Conservation (phyloP, 2,797 vertebrate species). For the Ambastaia sidthimunki region DNA sequence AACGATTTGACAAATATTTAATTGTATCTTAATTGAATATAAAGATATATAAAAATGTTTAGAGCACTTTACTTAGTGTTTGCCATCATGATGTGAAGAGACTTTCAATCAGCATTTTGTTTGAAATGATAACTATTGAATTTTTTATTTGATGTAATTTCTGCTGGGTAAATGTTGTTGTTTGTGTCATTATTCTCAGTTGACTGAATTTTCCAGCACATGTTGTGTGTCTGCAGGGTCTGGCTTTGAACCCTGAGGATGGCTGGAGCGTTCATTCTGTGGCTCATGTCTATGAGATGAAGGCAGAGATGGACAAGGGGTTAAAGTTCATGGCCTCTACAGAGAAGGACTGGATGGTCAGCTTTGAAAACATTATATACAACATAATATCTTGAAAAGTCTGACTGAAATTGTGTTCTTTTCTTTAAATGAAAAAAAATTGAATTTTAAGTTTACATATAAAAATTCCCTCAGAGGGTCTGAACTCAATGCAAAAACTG, state of each 20-base stretch:
- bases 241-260: slow-evolving; percentile 81
- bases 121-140: too few relatives aligned
- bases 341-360: slow-evolving; percentile 90
- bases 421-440: too few relatives aligned
- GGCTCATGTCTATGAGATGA: slow-evolving; percentile 93
- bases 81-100: too few relatives aligned
- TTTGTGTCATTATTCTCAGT: not conserved
- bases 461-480: too few relatives aligned
- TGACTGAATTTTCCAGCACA: not conserved
- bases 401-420: not conserved
- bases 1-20: too few relatives aligned
- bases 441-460: too few relatives aligned
- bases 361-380: not conserved
- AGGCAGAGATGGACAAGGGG: slow-evolving; percentile 83
- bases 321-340: slow-evolving; percentile 86
- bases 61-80: too few relatives aligned
- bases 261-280: slow-evolving; percentile 89
- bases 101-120: too few relatives aligned
- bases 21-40: too few relatives aligned
- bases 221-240: slow-evolving; percentile 74
- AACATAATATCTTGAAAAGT: not conserved
- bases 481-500: too few relatives aligned
- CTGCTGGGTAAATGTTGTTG: not conserved
- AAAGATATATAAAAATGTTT: too few relatives aligned
- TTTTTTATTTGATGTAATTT: not conserved